Percentiles rank a stretch among this genome's conserved stretches.
phyloP scores from a whole-genome alignment of 2,113 vertebrate species.

The Clinocottus analis region DNA sequence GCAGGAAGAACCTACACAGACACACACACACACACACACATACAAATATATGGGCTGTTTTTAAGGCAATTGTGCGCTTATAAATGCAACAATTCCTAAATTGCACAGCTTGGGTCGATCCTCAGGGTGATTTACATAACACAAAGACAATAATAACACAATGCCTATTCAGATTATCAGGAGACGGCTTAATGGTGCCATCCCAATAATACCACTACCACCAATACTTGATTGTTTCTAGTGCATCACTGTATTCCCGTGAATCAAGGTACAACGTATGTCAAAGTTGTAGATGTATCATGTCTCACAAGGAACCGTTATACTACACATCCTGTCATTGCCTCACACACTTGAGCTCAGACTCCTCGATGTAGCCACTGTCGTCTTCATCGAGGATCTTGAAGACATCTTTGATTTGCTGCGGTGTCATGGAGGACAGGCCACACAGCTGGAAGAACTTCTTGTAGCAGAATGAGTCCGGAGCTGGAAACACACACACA shows the following conservation, averaged over 20 bases:
- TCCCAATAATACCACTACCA: slow-evolving; percentile 31
- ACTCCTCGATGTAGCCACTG: slow-evolving; percentile 95
- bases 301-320: not conserved
- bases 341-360: slow-evolving; percentile 91
- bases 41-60: slow-evolving; percentile 8
- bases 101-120: not conserved
- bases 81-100: slow-evolving; percentile 10
- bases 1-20: slow-evolving; percentile 90
- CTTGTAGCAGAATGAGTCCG: slow-evolving; percentile 93
- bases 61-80: not conserved
- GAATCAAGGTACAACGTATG: not conserved
- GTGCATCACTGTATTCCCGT: not conserved
- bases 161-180: slow-evolving; percentile 60
- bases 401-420: slow-evolving; percentile 93
- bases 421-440: slow-evolving; percentile 90
- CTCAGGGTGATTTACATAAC: slow-evolving; percentile 54
- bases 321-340: not conserved
- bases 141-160: slow-evolving; percentile 44
- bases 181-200: slow-evolving; percentile 40
- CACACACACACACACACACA: slow-evolving; percentile 30
- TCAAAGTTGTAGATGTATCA: not conserved
- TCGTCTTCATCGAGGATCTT: slow-evolving; percentile 91
- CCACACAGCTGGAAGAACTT: slow-evolving; percentile 97
- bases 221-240: not conserved
- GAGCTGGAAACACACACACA: slow-evolving; percentile 80